Evolutionary conservation across 2,888 invertebrate species (phyloP), one percentile per base, ranked within the genome.

Genomic region (Kryphioiulus occultus): DNA sequence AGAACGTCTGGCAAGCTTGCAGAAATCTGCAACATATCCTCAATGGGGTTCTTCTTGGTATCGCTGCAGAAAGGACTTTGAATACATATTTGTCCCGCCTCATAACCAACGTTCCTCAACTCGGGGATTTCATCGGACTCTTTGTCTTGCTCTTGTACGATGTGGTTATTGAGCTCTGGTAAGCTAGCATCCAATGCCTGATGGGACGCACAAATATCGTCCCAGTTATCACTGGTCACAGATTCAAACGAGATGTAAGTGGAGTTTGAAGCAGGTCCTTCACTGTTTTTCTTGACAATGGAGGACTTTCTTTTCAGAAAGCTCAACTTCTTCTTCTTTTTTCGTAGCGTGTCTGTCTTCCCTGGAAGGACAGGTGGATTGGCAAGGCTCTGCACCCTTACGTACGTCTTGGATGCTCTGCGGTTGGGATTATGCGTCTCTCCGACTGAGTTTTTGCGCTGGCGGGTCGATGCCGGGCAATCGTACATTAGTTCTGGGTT

Each of bases 401-500:
- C 87, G 22, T 85, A 87, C 7, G 87, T 85, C 53, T 39, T 84
- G 26, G 87, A 85, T 5, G 19, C 30, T 87, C 87, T n/a, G 1
- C 87, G 30, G 22, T 30, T 47, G 22, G 85, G 26, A 17, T n/a
- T 85, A 26, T 44, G 47, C 1, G 15, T 85, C 26, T 85, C 78
- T n/a, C 47, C 44, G 78, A 26, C 32, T 19, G 39, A 30, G 26
- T 42, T 83, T 19, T 82, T 86, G 26, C 26, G 86, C 12, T 26
- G 82, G 15, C 32, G 82, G 19, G 85, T 19, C 17, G 87, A 26
- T 26, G 15, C 22, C 5, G 85, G 85, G 26, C 47, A 22, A 19
- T 87, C 87, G 32, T 87, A 87, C n/a, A 53, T 87, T n/a, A 53
- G 30, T 32, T 87, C 87, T 30, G 86, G 32, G 17, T 53, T 53